A percentile compares a stretch with the other conserved stretches of the same genome.
Conservation (phyloP, 2,888 invertebrate genomes). For the Agapostemon virescens region DNA sequence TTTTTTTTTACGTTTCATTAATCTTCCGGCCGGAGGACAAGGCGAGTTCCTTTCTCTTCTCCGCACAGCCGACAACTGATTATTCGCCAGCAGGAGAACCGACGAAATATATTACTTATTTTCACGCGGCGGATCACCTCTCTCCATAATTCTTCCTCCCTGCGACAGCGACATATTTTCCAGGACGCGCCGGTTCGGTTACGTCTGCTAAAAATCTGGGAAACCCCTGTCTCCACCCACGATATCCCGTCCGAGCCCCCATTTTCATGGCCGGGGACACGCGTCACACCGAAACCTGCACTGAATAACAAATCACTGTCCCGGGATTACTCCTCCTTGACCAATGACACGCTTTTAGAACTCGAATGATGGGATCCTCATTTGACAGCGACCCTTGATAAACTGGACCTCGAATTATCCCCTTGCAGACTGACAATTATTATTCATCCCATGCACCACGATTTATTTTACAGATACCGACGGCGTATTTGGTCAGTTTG, state of each 20-base stretch:
- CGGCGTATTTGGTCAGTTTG: too few species aligned
- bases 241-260: background rate
- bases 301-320: slow-evolving; percentile 11
- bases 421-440: too few species aligned
- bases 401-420: too few species aligned
- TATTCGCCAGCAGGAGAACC: slow-evolving; percentile 33
- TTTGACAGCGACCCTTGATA: background rate
- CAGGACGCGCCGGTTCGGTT: slow-evolving; percentile 5
- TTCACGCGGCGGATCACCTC: slow-evolving; percentile 36
- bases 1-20: slow-evolving; percentile 49
- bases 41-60: slow-evolving; percentile 25
- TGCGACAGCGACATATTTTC: slow-evolving; percentile 39
- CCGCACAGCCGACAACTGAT: slow-evolving; percentile 36
- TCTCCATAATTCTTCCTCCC: slow-evolving; percentile 44
- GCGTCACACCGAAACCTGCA: background rate
- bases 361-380: background rate
- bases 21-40: slow-evolving; percentile 32
- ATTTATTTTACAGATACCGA: too few species aligned
- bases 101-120: slow-evolving; percentile 51
- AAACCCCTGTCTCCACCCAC: background rate
- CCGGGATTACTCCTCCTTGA: background rate
- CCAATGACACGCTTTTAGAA: background rate
- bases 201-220: slow-evolving; percentile 21
- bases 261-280: slow-evolving; percentile 5
- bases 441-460: too few species aligned